Evolutionary conservation across 2,113 vertebrate species (phyloP).

Genomic region (Hydrolagus affinis): DNA sequence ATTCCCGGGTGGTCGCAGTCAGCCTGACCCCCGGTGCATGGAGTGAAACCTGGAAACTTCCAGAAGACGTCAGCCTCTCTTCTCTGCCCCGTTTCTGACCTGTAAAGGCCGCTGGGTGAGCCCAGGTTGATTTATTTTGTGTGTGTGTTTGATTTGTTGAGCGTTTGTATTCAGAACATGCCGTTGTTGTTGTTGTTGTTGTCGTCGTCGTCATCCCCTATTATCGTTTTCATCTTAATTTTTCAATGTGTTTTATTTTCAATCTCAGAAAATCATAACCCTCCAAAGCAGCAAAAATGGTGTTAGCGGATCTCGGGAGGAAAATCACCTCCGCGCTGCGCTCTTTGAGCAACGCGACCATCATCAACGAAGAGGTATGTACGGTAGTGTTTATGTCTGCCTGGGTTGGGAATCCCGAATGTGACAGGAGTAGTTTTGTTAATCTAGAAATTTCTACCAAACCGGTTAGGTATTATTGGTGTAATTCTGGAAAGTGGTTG

Average conservation of each 20-base stretch:
- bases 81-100: no score
- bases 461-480: no score
- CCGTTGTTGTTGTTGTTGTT: no score
- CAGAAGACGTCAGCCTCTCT: background rate
- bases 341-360: conserved; percentile 96
- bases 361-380: conserved; percentile 95
- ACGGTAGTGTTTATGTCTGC: background rate
- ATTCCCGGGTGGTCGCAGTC: background rate
- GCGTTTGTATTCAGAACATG: no score
- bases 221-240: background rate
- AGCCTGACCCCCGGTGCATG: background rate
- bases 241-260: background rate
- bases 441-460: no score
- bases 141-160: background rate
- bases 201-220: no score
- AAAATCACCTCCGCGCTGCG: conserved; percentile 96
- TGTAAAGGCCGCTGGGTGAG: background rate
- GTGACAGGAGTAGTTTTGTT: background rate
- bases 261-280: background rate
- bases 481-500: no score
- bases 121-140: no score
- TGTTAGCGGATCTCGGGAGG: conserved; percentile 90
- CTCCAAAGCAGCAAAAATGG: conserved; percentile 69
- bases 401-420: background rate
- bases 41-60: background rate